These are phyloP conservation scores for Myotis myotis DNA, from an alignment of 2,797 vertebrate genomes.

Conservation along the genomic window DNA sequence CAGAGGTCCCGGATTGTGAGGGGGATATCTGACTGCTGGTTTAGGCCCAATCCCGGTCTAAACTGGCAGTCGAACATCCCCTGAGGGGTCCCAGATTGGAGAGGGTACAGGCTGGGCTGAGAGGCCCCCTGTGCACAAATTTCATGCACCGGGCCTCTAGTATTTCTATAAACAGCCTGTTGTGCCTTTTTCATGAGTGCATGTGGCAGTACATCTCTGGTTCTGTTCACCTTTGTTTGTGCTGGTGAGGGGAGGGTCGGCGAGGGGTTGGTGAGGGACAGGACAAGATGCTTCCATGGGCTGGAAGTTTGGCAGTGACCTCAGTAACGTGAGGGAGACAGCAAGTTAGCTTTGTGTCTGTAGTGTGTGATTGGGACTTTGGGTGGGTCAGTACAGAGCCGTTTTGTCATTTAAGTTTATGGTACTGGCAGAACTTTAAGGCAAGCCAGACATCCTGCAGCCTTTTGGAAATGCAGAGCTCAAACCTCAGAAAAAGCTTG, in stretches of 20 bases:
- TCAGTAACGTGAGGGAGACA: not conserved
- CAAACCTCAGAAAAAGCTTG: not conserved
- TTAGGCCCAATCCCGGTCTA: too few relatives aligned
- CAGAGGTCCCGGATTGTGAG: too few relatives aligned
- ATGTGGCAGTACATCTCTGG: not conserved
- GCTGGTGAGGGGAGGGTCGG: not conserved
- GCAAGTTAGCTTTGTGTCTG: not conserved
- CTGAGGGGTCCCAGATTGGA: too few relatives aligned
- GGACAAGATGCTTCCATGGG: not conserved
- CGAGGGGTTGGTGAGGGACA: fast-evolving
- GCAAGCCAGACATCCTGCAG: not conserved
- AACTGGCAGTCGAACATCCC: too few relatives aligned
- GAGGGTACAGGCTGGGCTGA: too few relatives aligned
- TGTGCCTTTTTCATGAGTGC: not conserved
- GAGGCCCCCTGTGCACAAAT: too few relatives aligned
- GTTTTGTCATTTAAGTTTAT: not conserved
- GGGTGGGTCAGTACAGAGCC: not conserved
- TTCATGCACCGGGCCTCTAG: too few relatives aligned
- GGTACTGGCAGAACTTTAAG: not conserved
- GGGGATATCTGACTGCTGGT: too few relatives aligned
- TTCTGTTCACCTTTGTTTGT: not conserved
- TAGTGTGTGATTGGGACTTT: not conserved
- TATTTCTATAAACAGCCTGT: not conserved
- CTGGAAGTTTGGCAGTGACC: not conserved
- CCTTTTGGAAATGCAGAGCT: not conserved